Evolutionary conservation across 2,888 invertebrate species (phyloP), one percentile per base, ranked within the genome.

Genomic region (Phengaris alcon): DNA sequence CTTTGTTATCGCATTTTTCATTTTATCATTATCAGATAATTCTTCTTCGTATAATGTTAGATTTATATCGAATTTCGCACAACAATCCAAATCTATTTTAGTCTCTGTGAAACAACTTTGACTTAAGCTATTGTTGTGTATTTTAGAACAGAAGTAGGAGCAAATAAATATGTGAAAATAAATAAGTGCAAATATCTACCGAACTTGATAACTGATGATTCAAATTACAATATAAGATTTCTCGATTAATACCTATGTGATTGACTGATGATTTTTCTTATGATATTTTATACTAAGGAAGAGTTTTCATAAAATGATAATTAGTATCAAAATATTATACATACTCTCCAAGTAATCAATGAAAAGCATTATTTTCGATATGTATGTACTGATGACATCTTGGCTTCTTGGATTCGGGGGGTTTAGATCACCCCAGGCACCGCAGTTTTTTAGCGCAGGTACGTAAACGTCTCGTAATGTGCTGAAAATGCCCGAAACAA

Each of bases 41-140:
- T 94, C 93, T 51, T 95, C 94, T 68, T 95, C 93, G 77, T 95
- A 95, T 6, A 96, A 83, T 0, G 87, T 84, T 79, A 94, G 83
- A 78, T 96, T 94, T 73, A 95, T 92, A 78, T 94, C 91, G 79
- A 97, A 96, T 77, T 87, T 90, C 1, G 95, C 91, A 15, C 95
- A 94, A 77, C 94, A 95, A 75, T 95, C 94, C 70, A 96, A 88
- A 79, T 96, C 96, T 13, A 94, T 86, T 82, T 95, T 95, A 0
- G 96, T 96, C 84, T 95, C 96, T 95, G 80, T 77, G 85, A 81
- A 82, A 85, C 84, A 48, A 82, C 44, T 46, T 68, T 46, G 6
- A 46, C 6, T 46, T 51, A 35, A 13, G 6, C 54, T n/a, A n/a
- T 35, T 52, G 4, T 52, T 10, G 10, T 52, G 8, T 52, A 10